These are phyloP conservation scores for Bombus waltoni DNA, from an alignment of 1,140 invertebrate species.

Conservation along the genomic window DNA sequence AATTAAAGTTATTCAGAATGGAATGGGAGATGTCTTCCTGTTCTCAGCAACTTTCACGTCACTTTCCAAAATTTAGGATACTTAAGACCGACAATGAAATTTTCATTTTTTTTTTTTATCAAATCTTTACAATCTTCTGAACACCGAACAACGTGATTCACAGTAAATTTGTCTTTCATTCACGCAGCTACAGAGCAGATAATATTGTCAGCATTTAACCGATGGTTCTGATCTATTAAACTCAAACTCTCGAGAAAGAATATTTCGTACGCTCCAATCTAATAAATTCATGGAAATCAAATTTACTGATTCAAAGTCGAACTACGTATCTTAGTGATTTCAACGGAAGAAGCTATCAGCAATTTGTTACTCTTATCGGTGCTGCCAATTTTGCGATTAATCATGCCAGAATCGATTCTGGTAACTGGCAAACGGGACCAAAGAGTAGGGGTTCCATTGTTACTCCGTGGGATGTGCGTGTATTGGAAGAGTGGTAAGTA, in stretches of 20 bases:
- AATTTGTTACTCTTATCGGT: conserved; percentile 16
- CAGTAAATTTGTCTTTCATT: not conserved
- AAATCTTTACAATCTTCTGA: not conserved
- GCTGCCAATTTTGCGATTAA: conserved; percentile 3
- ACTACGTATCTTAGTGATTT: not conserved
- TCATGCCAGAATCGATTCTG: conserved; percentile 9
- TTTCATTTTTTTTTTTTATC: too few species aligned
- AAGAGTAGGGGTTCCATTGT: not conserved
- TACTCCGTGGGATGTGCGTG: conserved; percentile 13
- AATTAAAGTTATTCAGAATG: too few species aligned
- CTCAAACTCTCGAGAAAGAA: too few species aligned
- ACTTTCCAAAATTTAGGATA: too few species aligned
- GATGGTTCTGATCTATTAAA: too few species aligned
- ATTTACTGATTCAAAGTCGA: too few species aligned
- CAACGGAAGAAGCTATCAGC: too few species aligned
- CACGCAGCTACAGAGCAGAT: not conserved
- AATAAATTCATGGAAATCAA: not conserved
- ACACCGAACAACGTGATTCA: not conserved
- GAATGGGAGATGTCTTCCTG: too few species aligned
- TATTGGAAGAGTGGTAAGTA: conserved; percentile 36
- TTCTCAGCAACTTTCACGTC: too few species aligned
- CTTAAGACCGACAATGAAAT: too few species aligned
- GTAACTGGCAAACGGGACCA: conserved; percentile 17
- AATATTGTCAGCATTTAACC: too few species aligned
- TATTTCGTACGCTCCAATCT: too few species aligned